Percentiles rank a stretch among this genome's conserved stretches.
phyloP scores from a whole-genome alignment of 2,797 vertebrate genomes.

The Pangasius krempfi region DNA sequence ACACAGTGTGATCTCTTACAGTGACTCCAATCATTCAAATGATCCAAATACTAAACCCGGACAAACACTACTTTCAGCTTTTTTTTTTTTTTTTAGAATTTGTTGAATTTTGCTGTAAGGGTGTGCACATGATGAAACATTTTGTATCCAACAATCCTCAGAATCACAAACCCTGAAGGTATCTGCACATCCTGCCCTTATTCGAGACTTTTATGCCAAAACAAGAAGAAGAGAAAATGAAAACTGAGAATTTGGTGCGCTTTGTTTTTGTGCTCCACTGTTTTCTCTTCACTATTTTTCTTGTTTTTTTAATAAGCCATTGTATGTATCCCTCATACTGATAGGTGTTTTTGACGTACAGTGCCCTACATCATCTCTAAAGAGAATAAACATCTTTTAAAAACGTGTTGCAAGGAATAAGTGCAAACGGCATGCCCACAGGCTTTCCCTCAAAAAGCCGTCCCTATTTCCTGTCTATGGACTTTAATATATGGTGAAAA shows the following conservation, averaged over 20 bases:
- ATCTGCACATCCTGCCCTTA: not conserved
- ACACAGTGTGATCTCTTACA: conserved; percentile 13
- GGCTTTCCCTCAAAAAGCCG: not conserved
- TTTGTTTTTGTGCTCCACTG: not conserved
- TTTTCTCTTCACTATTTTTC: not conserved
- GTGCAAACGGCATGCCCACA: not conserved
- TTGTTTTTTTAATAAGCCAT: not conserved
- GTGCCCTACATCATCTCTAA: not conserved
- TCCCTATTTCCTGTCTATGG: not conserved
- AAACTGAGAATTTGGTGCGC: not conserved
- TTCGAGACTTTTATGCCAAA: not conserved
- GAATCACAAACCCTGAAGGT: not conserved
- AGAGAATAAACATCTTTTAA: not conserved
- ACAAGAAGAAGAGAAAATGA: not conserved
- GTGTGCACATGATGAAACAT: not conserved
- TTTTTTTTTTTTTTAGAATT: not conserved
- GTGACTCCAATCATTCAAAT: not conserved
- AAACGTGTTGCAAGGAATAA: not conserved
- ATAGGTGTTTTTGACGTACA: not conserved
- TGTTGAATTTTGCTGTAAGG: not conserved
- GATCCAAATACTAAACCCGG: not conserved
- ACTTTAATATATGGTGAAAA: not conserved
- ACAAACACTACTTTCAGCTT: not conserved
- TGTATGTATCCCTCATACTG: not conserved
- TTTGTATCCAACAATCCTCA: not conserved